A percentile compares a stretch with the other conserved stretches of the same genome.
Conservation (phyloP, 2,888 invertebrate species). For the Patella pellucida region DNA sequence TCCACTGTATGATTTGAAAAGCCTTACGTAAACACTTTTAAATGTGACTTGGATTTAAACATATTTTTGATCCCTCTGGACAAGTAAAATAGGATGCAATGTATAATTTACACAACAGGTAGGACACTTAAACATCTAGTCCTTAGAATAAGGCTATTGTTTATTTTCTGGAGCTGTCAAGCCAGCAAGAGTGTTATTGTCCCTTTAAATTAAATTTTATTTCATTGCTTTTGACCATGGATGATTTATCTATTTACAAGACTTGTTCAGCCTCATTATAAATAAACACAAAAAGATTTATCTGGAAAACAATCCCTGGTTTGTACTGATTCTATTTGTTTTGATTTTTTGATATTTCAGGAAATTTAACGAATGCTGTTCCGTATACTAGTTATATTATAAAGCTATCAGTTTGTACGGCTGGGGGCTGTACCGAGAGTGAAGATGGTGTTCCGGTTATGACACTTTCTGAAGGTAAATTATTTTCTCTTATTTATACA, state of each 20-base stretch:
- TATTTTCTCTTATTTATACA: not conserved
- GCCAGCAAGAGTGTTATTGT: too few relatives aligned
- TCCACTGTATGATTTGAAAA: too few relatives aligned
- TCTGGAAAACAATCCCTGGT: not conserved
- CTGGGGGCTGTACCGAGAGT: conserved; percentile 69
- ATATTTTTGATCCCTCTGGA: too few relatives aligned
- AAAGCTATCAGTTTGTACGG: conserved; percentile 65
- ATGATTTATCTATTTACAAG: not conserved
- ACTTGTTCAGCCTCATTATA: not conserved
- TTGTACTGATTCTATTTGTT: not conserved
- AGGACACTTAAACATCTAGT: too few relatives aligned
- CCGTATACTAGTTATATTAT: conserved; percentile 66
- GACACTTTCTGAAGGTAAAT: conserved; percentile 65
- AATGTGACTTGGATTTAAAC: too few relatives aligned
- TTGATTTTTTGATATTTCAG: conserved; percentile 37
- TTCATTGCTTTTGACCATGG: not conserved
- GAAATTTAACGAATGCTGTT: conserved; percentile 53
- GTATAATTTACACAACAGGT: too few relatives aligned
- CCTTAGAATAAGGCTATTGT: too few relatives aligned
- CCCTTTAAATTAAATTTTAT: too few relatives aligned
- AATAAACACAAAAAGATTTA: not conserved
- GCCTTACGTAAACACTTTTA: too few relatives aligned
- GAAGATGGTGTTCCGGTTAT: conserved; percentile 48
- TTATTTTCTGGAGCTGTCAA: too few relatives aligned
- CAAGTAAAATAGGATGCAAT: too few relatives aligned